These are phyloP conservation scores for Trichopoda pennipes DNA, from an alignment of 2,888 invertebrate species.

Conservation along the genomic window DNA sequence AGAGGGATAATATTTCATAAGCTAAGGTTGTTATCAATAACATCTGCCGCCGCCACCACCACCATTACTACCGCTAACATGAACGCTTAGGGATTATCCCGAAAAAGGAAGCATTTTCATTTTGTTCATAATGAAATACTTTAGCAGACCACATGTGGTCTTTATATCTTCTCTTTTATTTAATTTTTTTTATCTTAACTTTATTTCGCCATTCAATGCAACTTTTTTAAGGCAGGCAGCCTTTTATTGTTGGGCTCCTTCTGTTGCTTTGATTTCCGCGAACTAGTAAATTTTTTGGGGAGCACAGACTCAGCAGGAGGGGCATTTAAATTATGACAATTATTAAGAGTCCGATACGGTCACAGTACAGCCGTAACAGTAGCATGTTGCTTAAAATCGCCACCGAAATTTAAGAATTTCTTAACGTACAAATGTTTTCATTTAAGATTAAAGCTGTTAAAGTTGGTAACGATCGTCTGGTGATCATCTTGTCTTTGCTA, in stretches of 20 bases:
- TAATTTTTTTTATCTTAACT: slow-evolving; percentile 7
- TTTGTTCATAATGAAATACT: slow-evolving; percentile 58
- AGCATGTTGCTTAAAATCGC: slow-evolving; percentile 57
- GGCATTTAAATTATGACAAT: slow-evolving; percentile 78
- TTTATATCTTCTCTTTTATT: slow-evolving; percentile 10
- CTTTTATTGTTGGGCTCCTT: slow-evolving; percentile 38
- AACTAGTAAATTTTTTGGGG: slow-evolving; percentile 64
- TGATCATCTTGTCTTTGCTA: slow-evolving; percentile 41
- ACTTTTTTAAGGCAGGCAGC: slow-evolving; percentile 28
- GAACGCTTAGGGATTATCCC: slow-evolving; percentile 66
- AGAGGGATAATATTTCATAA: slow-evolving; percentile 63
- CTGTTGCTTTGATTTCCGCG: slow-evolving; percentile 68
- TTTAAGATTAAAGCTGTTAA: slow-evolving; percentile 18
- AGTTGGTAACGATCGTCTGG: slow-evolving; percentile 8
- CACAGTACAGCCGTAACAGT: slow-evolving; percentile 58
- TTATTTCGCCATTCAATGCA: slow-evolving; percentile 50
- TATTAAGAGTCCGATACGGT: slow-evolving; percentile 73
- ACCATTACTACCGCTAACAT: slow-evolving; percentile 56
- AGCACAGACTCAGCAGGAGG: slow-evolving; percentile 70
- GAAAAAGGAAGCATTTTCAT: slow-evolving; percentile 63
- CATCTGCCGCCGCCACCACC: slow-evolving; percentile 64
- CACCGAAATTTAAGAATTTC: slow-evolving; percentile 55
- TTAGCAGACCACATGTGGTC: slow-evolving; percentile 66
- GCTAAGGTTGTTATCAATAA: slow-evolving; percentile 58
- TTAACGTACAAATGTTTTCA: background rate